Base-by-base conservation (phyloP, 2,113 vertebrate species). In the Paramisgurnus dabryanus region DNA sequence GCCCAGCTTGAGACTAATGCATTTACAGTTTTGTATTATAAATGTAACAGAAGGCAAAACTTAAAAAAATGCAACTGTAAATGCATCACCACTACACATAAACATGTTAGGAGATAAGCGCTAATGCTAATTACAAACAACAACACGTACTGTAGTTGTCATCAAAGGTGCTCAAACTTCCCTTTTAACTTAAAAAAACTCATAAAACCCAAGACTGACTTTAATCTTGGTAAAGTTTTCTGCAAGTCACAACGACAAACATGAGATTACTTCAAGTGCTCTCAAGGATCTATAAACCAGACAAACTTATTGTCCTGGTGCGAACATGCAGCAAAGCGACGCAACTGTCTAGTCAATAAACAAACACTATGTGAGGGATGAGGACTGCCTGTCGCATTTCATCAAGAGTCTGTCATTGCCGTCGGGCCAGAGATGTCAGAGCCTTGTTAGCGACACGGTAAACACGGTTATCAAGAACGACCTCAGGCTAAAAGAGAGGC, bases 371-470 rank as follows among this genome's bases (percentile, higher is more conserved):
- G 57, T 57, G 70, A 80, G 80, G 58, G 58, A 45, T 57, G 79
- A 74, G 58, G 79, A 77, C 61, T 66, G 55, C 72, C 64, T 77
- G 71, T 79, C 81, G 7, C 70, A 72, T 69, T 74, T 78, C 66
- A 86, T 82, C 73, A 73, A 22, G 5, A 53, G 49, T 39, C 18
- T 65, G 11, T 39, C 57, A 69, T 65, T 0, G 69, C 81, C 55
- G 57, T 45, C 49, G 76, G 81, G 68, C 18, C 6, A 18, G 58
- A 82, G 77, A 79, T 82, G 81, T 84, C 83, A 84, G 80, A 76
- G 77, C 53, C 79, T 50, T 22, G 68, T 86, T 77, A 80, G 49
- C 58, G 72, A 67, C 67, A 64, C 5, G 2, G 68, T 85, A 83
- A 74, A 85, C 81, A 83, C 15, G 67, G 66, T 17, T 70, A 79